Evolutionary conservation across 2,888 invertebrate species (phyloP), one percentile per base, ranked within the genome.

Genomic region (Drepanosiphum platanoidis): DNA sequence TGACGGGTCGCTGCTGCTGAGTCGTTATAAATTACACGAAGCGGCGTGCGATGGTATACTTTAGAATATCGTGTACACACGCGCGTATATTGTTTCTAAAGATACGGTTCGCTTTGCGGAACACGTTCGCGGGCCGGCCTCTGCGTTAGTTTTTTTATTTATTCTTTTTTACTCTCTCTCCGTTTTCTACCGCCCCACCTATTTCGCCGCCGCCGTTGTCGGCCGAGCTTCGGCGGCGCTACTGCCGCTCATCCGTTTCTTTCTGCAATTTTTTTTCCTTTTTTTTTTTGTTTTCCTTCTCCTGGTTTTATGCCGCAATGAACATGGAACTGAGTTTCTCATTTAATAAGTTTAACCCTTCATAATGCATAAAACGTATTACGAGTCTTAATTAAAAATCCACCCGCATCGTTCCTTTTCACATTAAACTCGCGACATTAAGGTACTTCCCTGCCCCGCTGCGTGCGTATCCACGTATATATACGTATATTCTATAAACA

Each of bases 311-410:
- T 30, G 77, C 68, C 30, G 68, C 84, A 36, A 75, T 52, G 36
- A 84, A 68, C 77, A 52, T n/a, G 36, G 52, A 22, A 77, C 83
- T n/a, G 52, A 68, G 39, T 84, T 77, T 84, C 68, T 68, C 34
- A 36, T 84, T 75, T 68, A 84, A 77, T 68, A 75, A 84, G 75
- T 84, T 68, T 66, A 46, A 74, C 83, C 61, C 58, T 83, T 75
- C 75, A 84, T 84, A 84, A 84, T 52, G 68, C 52, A 68, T 68
- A 84, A 84, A 77, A 84, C 77, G 66, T 66, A 74, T 83, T 83
- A 83, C 83, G 64, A 75, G 84, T 84, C 84, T 84, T 83, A 83
- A 83, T 83, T 83, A 83, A 83, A 75, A 83, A 84, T 75, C 68
- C 32, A 42, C 66, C 75, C 39, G 36, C 68, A 52, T 84, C 52